Base-by-base conservation (phyloP, 2,888 invertebrate species). In the Scaptomyza cyrtandrae region DNA sequence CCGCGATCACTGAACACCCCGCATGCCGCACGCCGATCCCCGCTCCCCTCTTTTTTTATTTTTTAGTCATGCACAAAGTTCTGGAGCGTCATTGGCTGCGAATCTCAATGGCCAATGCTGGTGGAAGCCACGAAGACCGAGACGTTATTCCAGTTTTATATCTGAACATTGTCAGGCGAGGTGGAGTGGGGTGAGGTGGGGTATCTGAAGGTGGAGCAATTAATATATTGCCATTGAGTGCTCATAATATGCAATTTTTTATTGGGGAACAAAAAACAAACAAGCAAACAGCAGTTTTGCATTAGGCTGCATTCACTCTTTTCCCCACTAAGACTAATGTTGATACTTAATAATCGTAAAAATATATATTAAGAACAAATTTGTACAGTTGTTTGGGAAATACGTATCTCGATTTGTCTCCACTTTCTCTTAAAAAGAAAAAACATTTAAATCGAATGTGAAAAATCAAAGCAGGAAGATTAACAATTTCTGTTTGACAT, bases 111-210 rank as follows among this genome's bases (percentile, higher is more conserved):
- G 11, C 35, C 68, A 58, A 49, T 57, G 58, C 49, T 39, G 48
- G 9, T 49, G 33, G 61, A 33, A 16, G 41, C 16, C 16, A 14
- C 14, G 6, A 37, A 37, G n/a, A 82, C 74, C 77, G 66, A 80
- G 86, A 79, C 69, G 89, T 81, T 88, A 89, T 85, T 80, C 89
- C 82, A 82, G 89, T 90, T 89, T 86, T 81, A 75, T 89, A 86
- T 80, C 72, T 82, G 78, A 72, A 75, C 69, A 71, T 65, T 64
- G 58, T 39, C 56, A 41, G 62, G 49, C 44, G 61, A 43, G 52
- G 54, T 33, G 45, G 48, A n/a, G 37, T 37, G 37, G 37, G 6
- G 1, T 45, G 45, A 9, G 9, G 14, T 24, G 46, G 29, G 24
- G 24, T 56, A 68, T 71, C 52, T 43, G 24, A 24, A 44, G 62